Base-by-base conservation (phyloP, 2,113 vertebrate species). In the Leptobrachium leishanense region DNA sequence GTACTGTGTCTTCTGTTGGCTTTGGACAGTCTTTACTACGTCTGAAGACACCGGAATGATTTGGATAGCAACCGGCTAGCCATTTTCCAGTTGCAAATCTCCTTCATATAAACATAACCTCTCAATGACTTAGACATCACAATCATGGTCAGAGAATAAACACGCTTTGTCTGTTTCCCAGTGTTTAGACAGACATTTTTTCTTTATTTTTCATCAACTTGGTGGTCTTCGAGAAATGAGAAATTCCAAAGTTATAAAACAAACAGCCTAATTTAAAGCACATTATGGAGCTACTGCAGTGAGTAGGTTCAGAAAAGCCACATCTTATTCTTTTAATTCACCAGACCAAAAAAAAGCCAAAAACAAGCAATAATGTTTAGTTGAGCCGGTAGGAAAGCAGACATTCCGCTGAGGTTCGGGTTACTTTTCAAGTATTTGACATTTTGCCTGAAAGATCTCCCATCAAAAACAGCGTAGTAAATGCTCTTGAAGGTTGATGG, bases 21-120 rank as follows among this genome's bases (percentile, higher is more conserved):
- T 79, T 79, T 79, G 76, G 76, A 72, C 20, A 65, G 68, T 41
- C 68, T 43, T 72, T 66, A 44, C 65, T 20, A 39, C 68, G 46
- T 65, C 43, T 40, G 54, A 72, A 54, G 57, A 79, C 69, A 68
- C 53, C 64, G 68, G 72, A 69, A 59, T 63, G 31, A 46, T 72
- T 77, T 72, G 41, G 68, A 43, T 71, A 64, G n/a, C 64, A 63
- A 78, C 68, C 46, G 8, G 20, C 12, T 62, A 43, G 57, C 57
- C 59, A 79, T 79, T 64, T 79, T 79, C 59, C 59, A 72, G 44
- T 77, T 71, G 13, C 43, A 71, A 63, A 70, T n/a, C 76, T 77
- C 59, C 54, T 50, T 70, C 59, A 46, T 63, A 5, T 77, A 63
- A 77, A 70, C 67, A 77, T 77, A 77, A 77, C 76, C 76, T 70